These are phyloP conservation scores for Ptilorrhoa leucosticta DNA, from an alignment of 2,113 vertebrate genomes.

Conservation along the genomic window DNA sequence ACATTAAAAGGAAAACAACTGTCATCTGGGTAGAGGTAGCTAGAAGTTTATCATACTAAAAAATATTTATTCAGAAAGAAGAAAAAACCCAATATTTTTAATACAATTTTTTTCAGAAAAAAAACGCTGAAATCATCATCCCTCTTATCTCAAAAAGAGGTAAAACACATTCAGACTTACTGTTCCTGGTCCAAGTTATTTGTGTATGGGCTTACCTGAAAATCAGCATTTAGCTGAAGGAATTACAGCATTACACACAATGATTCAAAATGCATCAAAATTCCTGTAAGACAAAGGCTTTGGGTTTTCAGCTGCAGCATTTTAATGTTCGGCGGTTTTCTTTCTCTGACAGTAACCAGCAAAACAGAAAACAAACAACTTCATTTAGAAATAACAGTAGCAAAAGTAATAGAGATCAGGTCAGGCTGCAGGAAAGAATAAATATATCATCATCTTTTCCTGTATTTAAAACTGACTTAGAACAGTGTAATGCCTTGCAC, in stretches of 20 bases:
- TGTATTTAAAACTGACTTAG: neutral
- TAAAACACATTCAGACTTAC: neutral
- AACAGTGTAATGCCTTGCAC: neutral
- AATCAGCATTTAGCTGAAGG: neutral
- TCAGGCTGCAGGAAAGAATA: neutral
- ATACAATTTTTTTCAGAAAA: neutral
- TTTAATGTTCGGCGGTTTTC: neutral
- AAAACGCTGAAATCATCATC: neutral
- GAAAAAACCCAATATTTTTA: fast-evolving
- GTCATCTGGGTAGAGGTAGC: neutral
- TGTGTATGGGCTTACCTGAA: neutral
- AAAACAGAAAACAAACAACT: neutral
- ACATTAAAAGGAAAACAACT: neutral
- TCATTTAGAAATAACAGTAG: neutral
- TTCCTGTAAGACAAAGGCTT: neutral
- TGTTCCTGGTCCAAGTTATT: neutral
- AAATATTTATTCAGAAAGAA: neutral
- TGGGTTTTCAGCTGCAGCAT: neutral
- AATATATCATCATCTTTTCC: neutral
- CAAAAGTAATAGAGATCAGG: neutral
- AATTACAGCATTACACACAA: neutral
- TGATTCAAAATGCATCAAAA: neutral
- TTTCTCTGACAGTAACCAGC: neutral
- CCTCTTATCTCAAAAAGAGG: neutral
- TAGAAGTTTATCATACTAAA: neutral